Conservation (phyloP, 1,140 invertebrate genomes). For the Meteorus sp. region DNA sequence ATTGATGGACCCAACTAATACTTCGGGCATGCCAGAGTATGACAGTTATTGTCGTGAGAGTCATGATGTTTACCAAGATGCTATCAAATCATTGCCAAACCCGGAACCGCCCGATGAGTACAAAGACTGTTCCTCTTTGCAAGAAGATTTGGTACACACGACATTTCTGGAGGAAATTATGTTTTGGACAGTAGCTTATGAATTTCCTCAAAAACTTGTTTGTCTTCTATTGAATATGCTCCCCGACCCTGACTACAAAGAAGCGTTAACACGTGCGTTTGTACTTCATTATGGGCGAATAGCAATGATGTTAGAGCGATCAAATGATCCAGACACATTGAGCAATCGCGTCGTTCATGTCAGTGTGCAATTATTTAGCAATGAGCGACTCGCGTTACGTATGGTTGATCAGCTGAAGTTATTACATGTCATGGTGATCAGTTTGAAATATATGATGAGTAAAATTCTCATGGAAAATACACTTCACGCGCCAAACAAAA, state of each 20-base stretch:
- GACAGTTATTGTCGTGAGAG: conserved; percentile 74
- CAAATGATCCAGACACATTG: conserved; percentile 83
- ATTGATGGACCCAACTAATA: conserved; percentile 49
- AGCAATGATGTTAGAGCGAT: conserved; percentile 85
- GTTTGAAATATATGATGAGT: conserved; percentile 91
- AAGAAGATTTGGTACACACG: conserved; percentile 77
- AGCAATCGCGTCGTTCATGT: conserved; percentile 96
- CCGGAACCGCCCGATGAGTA: conserved; percentile 81
- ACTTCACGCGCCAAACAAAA: conserved; percentile 78
- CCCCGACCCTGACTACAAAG: conserved; percentile 94
- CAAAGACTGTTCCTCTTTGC: conserved; percentile 80
- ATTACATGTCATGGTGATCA: conserved; percentile 92
- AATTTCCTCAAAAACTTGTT: conserved; percentile 96
- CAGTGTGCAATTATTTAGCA: conserved; percentile 91
- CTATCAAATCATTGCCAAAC: conserved; percentile 75
- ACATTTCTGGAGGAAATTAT: conserved; percentile 94
- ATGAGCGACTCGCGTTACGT: conserved; percentile 84
- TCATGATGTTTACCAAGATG: conserved; percentile 77
- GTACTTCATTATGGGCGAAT: conserved; percentile 95
- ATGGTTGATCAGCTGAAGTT: conserved; percentile 90
- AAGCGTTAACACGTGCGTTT: conserved; percentile 90
- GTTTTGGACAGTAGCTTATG: conserved; percentile 97
- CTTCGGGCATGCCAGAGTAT: conserved; percentile 62
- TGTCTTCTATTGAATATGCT: conserved; percentile 95
- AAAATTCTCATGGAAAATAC: conserved; percentile 86